Base-by-base conservation (phyloP, 2,797 vertebrate genomes). In the Gymnocypris eckloni region DNA sequence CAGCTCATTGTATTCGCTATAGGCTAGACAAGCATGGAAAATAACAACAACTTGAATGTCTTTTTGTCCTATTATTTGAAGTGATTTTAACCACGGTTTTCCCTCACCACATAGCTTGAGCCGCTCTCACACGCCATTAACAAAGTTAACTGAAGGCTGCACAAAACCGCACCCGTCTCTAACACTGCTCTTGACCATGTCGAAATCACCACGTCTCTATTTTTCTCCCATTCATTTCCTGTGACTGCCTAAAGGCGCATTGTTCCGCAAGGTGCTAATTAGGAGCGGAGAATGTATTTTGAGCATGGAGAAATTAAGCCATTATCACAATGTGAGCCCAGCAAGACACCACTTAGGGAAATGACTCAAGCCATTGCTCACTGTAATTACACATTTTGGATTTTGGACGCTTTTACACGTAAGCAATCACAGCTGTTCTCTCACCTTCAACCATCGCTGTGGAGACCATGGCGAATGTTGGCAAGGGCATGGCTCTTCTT, bases 331-430 rank as follows among this genome's bases (percentile, higher is more conserved):
- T 48, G 33, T 41, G 25, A 82, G 56, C 90, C 81, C 89, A 79
- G 90, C 88, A 87, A 86, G 89, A 79, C 86, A 81, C 85, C 88
- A 88, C 87, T 90, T 87, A 89, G 86, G 86, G 84, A 87, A 86
- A 84, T 87, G 84, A 87, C 78, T 81, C 28, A 81, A 81, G 71
- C 81, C 85, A 81, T 82, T 3, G 80, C 87, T 75, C 45, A 66
- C 86, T 84, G 66, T 86, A 89, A 90, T 89, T 84, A 85, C 81
- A 83, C 75, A 77, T 84, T 86, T 86, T 82, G 77, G 73, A 48
- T 82, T 85, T 79, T 82, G 86, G 77, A 61, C 54, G 48, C 73
- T 67, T 82, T 85, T 61, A 61, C 81, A 84, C 4, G 13, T 76
- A 11, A 37, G 50, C 87, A 81, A 75, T 86, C 70, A 84, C 69